A percentile compares a stretch with the other conserved stretches of the same genome.
phyloP scores from a whole-genome alignment of 2,797 vertebrate genomes.

The Arremon aurantiirostris region DNA sequence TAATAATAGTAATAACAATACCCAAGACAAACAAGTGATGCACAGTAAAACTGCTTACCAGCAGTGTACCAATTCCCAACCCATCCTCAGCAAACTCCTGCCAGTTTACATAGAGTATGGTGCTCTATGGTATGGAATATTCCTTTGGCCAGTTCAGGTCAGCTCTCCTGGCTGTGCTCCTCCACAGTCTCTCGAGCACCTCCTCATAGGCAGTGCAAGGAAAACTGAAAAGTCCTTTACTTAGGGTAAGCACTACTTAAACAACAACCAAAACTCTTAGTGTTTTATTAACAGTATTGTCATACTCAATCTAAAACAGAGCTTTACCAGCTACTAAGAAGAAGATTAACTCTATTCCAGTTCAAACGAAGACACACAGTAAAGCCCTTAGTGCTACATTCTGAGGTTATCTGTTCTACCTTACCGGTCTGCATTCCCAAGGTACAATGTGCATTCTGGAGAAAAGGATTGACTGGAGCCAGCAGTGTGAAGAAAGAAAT shows the following conservation, averaged over 20 bases:
- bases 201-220: not conserved
- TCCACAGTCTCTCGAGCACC: not conserved
- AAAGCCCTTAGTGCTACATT: not conserved
- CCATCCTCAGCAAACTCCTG: not conserved
- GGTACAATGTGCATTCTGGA: not conserved
- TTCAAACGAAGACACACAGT: not conserved
- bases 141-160: not conserved
- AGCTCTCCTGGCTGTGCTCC: not conserved
- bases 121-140: not conserved
- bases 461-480: not conserved
- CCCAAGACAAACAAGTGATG: not conserved
- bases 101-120: not conserved
- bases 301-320: not conserved
- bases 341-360: not conserved
- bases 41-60: not conserved
- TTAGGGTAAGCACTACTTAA: not conserved
- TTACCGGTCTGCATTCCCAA: not conserved
- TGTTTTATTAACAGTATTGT: not conserved
- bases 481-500: not conserved
- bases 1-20: not conserved
- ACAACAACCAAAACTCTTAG: not conserved
- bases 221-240: not conserved
- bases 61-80: fast-evolving
- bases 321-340: not conserved
- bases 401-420: not conserved